Evolutionary conservation across 2,888 invertebrate species (phyloP), one percentile per base, ranked within the genome.

Genomic region (Nymphalis urticae): DNA sequence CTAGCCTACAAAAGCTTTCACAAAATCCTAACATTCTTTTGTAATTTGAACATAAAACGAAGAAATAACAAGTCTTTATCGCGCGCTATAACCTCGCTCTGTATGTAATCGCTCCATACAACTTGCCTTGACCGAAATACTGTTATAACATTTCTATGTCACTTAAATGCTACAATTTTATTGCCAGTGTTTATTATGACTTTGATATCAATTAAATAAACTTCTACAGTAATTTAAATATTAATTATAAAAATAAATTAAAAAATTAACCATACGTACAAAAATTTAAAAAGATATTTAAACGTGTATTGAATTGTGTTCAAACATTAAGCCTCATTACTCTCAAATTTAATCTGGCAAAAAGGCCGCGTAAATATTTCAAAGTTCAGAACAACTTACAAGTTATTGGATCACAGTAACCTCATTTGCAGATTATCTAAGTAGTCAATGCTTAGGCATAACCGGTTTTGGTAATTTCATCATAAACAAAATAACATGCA

Each of bases 121-220:
- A 51, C 61, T 66, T 62, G 54, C 66, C 66, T 66, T 66, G 66
- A 66, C 66, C 66, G 61, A 66, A 66, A 62, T 66, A 59, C 48
- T 62, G 54, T 32, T n/a, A 56, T 56, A 56, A 9, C 56, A n/a
- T 56, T 56, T 56, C 56, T 56, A 32, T n/a, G 56, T 56, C 56
- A 36, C 32, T 54, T 17, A 27, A 56, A 56, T n/a, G 16, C 32
- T 56, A 36, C 32, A 32, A 10, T 56, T 32, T 32, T 36, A 32
- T 54, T 16, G 24, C 4, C 5, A 13, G 16, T 16, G 17, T 54
- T 21, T 17, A 27, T 17, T 27, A 2, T 17, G 7, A 54, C 54
- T 54, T 7, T 7, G 19, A 10, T 19, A 42, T 42, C 13, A 42
- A 42, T 42, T 42, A 42, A 42, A 13, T 13, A 42, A 10, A 4